These are phyloP conservation scores for Xanthorhoe designata DNA, from an alignment of 2,888 invertebrate species.

Conservation along the genomic window DNA sequence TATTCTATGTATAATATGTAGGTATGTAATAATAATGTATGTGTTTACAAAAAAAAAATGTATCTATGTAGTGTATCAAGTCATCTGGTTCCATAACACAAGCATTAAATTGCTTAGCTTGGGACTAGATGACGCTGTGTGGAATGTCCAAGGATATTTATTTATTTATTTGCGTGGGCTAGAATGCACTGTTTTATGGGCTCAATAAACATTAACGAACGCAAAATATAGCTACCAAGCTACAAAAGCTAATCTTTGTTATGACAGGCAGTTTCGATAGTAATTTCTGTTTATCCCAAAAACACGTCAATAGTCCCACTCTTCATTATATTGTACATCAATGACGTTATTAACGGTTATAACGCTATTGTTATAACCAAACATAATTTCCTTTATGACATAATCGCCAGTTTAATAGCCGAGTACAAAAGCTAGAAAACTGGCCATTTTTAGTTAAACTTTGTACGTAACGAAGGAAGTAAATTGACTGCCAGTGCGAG, in stretches of 20 bases:
- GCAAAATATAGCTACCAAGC: neutral
- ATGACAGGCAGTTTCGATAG: neutral
- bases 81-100: too few relatives aligned
- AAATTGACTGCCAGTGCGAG: neutral
- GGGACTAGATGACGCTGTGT: too few relatives aligned
- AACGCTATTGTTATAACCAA: conserved; percentile 21
- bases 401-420: conserved; percentile 18
- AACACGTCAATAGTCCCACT: neutral
- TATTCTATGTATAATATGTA: too few relatives aligned
- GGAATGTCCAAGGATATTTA: too few relatives aligned
- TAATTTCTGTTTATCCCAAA: neutral
- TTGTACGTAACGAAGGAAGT: conserved; percentile 2
- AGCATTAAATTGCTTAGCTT: too few relatives aligned
- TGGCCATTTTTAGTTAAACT: conserved; percentile 16
- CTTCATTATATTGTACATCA: neutral
- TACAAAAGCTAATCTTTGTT: neutral
- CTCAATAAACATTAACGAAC: too few relatives aligned
- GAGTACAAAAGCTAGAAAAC: conserved; percentile 3
- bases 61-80: too few relatives aligned
- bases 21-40: too few relatives aligned
- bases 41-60: too few relatives aligned
- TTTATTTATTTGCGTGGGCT: too few relatives aligned
- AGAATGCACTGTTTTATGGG: too few relatives aligned
- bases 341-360: conserved; percentile 1
- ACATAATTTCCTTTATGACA: conserved; percentile 9